Evolutionary conservation across 1,140 invertebrate genomes (phyloP).

Genomic region (Diabrotica virgifera): DNA sequence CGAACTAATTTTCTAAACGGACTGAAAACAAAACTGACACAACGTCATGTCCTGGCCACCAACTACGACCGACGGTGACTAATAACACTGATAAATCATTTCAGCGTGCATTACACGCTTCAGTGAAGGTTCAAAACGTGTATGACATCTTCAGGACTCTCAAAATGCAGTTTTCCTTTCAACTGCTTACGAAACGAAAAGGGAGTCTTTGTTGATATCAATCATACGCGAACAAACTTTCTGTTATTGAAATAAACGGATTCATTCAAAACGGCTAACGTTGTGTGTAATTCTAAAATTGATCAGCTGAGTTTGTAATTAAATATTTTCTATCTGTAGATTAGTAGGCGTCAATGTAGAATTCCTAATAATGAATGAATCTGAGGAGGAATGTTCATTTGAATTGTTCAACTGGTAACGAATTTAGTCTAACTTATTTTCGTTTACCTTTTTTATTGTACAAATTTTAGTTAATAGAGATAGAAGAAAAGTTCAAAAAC

Average conservation of each 20-base stretch:
- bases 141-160: background rate
- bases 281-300: background rate
- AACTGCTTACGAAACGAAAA: background rate
- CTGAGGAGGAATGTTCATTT: too few relatives aligned
- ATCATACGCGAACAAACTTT: background rate
- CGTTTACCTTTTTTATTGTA: too few relatives aligned
- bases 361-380: too few relatives aligned
- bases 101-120: background rate
- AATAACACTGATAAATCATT: constrained; percentile 3
- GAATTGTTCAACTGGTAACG: too few relatives aligned
- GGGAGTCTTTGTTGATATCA: constrained; percentile 1
- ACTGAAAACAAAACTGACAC: background rate
- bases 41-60: background rate
- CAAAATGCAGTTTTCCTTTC: background rate
- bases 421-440: too few relatives aligned
- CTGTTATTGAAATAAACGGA: background rate
- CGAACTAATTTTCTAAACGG: too few relatives aligned
- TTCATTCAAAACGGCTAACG: background rate
- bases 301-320: background rate
- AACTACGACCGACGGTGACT: background rate
- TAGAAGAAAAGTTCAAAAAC: too few relatives aligned
- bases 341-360: too few relatives aligned
- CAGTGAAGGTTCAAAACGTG: background rate
- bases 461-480: too few relatives aligned
- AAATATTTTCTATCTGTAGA: too few relatives aligned